A percentile compares a stretch with the other conserved stretches of the same genome.
phyloP scores from a whole-genome alignment of 1,140 invertebrate species.

The Sminthurides bifidus region DNA sequence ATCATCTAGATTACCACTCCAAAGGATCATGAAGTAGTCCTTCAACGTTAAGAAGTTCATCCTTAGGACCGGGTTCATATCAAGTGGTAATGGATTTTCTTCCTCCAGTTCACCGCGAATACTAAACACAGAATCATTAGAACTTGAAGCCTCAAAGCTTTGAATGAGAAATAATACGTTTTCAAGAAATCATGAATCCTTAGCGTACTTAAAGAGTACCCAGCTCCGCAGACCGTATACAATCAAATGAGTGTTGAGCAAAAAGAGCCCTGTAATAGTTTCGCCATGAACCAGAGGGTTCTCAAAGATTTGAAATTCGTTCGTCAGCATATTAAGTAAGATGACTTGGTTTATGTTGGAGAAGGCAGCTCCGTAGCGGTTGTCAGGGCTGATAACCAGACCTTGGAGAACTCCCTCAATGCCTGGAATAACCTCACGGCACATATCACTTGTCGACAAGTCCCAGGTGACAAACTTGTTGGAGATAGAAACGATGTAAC shows the following conservation, averaged over 20 bases:
- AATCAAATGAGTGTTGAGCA: slow-evolving; percentile 57
- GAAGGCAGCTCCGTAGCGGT: slow-evolving; percentile 88
- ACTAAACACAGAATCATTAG: slow-evolving; percentile 6
- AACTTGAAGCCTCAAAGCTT: slow-evolving; percentile 8
- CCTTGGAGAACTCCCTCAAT: slow-evolving; percentile 79
- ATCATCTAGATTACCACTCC: slow-evolving; percentile 66
- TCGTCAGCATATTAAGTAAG: slow-evolving; percentile 76
- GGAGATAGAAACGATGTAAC: slow-evolving; percentile 90
- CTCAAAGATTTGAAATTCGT: slow-evolving; percentile 71
- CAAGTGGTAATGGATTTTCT: slow-evolving; percentile 10
- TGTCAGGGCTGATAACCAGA: slow-evolving; percentile 83
- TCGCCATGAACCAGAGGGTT: slow-evolving; percentile 64
- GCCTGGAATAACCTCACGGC: slow-evolving; percentile 70
- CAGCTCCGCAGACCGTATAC: slow-evolving; percentile 42
- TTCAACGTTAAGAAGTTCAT: slow-evolving; percentile 60
- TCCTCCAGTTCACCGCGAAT: slow-evolving; percentile 28
- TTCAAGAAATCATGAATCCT: slow-evolving; percentile 17
- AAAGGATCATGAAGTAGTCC: slow-evolving; percentile 61
- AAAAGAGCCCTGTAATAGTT: slow-evolving; percentile 52
- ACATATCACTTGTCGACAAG: slow-evolving; percentile 81
- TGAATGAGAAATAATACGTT: neutral
- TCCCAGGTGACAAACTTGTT: slow-evolving; percentile 97
- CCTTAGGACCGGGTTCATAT: slow-evolving; percentile 36
- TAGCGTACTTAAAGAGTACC: slow-evolving; percentile 40
- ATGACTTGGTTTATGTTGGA: slow-evolving; percentile 91